These are phyloP conservation scores for Strigamia transsilvanica DNA, from an alignment of 2,888 invertebrate genomes.

Conservation along the genomic window DNA sequence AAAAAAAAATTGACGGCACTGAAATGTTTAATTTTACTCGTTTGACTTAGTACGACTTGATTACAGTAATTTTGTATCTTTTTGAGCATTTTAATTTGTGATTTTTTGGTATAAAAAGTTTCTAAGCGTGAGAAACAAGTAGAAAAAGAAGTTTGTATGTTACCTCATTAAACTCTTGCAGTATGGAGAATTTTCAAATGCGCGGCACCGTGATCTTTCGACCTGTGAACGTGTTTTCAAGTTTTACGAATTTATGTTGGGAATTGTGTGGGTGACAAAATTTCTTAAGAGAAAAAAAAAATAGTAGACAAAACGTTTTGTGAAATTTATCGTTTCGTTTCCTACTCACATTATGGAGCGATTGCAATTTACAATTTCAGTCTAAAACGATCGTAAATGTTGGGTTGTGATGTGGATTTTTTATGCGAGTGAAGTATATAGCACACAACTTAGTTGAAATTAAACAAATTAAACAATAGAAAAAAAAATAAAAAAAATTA, in stretches of 20 bases:
- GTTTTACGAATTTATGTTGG: not conserved
- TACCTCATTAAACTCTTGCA: not conserved
- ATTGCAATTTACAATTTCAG: too few relatives aligned
- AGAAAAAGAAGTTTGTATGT: not conserved
- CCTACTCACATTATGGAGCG: too few relatives aligned
- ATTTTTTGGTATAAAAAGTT: not conserved
- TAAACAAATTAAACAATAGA: not conserved
- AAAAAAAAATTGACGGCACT: too few relatives aligned
- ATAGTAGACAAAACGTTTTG: too few relatives aligned
- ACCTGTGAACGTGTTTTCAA: not conserved
- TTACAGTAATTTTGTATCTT: not conserved
- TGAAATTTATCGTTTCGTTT: too few relatives aligned
- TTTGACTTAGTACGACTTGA: not conserved
- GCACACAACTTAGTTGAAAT: not conserved
- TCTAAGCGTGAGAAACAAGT: not conserved
- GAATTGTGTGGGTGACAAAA: not conserved
- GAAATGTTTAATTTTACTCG: not conserved
- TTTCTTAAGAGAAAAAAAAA: too few relatives aligned
- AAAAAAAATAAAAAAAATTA: not conserved
- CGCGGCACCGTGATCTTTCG: conserved; percentile 13
- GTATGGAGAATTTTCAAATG: not conserved
- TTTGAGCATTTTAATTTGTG: not conserved
- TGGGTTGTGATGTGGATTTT: not conserved
- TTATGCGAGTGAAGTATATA: not conserved
- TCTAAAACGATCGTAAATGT: not conserved